A percentile compares a stretch with the other conserved stretches of the same genome.
These are phyloP conservation scores for Falcunculus frontatus DNA, from an alignment of 2,113 vertebrate genomes.

Conservation along the genomic window DNA sequence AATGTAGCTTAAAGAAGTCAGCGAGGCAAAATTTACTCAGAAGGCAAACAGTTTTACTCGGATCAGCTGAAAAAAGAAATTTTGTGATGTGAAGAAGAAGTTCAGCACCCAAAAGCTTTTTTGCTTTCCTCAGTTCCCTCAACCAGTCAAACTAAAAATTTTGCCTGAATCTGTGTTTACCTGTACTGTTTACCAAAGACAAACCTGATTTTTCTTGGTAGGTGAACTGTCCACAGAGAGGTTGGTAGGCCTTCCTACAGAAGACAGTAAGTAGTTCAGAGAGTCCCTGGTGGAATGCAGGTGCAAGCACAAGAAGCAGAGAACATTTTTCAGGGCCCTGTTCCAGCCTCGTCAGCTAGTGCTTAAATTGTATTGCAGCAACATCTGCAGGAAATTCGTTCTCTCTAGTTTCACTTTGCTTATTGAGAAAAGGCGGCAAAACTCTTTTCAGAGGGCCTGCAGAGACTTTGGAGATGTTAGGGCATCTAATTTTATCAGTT, in stretches of 20 bases:
- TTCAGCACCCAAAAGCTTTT: neutral
- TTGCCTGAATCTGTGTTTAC: neutral
- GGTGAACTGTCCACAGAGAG: neutral
- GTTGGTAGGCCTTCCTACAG: neutral
- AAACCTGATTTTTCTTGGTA: neutral
- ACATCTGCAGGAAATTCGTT: neutral
- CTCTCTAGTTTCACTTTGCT: neutral
- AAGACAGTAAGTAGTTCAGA: neutral
- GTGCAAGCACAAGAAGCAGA: accelerated
- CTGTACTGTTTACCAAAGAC: neutral
- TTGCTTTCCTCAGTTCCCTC: neutral
- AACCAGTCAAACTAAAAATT: neutral
- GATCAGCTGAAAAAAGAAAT: neutral
- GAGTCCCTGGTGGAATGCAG: neutral
- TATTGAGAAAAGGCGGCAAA: neutral
- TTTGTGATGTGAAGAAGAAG: neutral
- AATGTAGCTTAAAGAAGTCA: neutral
- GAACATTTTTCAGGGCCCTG: neutral
- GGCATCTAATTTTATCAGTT: accelerated
- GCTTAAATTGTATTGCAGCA: neutral
- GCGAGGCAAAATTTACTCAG: accelerated
- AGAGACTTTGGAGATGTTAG: neutral
- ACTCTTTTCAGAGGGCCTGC: accelerated
- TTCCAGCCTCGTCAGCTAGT: neutral
- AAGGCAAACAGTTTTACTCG: neutral